Percentiles rank a stretch among this genome's conserved stretches.
These are phyloP conservation scores for Diorhabda sublineata DNA, from an alignment of 1,140 invertebrate species.

Conservation along the genomic window DNA sequence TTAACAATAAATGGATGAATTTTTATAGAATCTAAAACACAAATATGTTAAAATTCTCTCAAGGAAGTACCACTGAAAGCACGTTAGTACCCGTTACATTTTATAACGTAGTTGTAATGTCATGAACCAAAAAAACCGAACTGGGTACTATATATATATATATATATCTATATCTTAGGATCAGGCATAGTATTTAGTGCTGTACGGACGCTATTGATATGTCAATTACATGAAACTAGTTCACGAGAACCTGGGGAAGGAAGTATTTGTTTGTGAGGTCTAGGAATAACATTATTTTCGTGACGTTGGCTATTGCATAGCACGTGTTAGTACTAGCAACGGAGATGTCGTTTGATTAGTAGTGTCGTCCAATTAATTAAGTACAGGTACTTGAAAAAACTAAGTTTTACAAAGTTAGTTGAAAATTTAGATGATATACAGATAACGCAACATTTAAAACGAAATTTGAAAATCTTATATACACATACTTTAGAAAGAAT, in stretches of 20 bases:
- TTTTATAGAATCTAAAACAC: too few species aligned
- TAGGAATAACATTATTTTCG: conserved; percentile 1
- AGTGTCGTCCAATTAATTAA: too few species aligned
- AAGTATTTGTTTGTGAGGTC: neutral
- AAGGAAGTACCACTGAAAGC: neutral
- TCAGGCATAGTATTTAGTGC: conserved; percentile 1
- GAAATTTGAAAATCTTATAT: too few species aligned
- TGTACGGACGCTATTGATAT: conserved; percentile 10
- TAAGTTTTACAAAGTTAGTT: too few species aligned
- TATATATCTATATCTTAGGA: neutral
- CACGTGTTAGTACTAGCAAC: neutral
- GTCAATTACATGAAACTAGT: conserved; percentile 9
- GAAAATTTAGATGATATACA: too few species aligned
- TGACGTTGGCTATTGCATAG: neutral
- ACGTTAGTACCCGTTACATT: neutral
- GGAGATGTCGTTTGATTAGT: neutral
- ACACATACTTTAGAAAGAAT: too few species aligned
- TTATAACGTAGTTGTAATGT: neutral
- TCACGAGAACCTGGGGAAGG: conserved; percentile 3
- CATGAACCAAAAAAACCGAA: neutral
- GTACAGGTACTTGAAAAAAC: too few species aligned
- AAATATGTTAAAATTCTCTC: neutral
- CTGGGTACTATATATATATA: neutral
- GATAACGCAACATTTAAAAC: too few species aligned
- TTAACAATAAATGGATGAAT: too few species aligned